Evolutionary conservation across 2,888 invertebrate genomes (phyloP), one percentile per base, ranked within the genome.

Genomic region (Cataglyphis albicans): DNA sequence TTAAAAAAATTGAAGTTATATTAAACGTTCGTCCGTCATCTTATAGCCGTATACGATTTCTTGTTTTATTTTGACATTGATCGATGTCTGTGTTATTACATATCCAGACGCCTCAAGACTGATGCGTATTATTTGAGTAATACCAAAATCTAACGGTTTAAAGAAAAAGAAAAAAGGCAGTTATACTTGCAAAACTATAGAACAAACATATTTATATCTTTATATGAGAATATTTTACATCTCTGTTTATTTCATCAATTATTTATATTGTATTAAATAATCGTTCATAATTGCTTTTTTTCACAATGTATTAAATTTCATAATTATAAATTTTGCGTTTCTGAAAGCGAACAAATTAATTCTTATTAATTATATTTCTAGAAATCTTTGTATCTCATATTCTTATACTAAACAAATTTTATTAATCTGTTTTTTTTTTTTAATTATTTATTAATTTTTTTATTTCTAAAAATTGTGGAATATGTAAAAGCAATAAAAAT

Each of bases 31-130:
- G 83, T 86, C 81, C 81, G 70, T 75, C 67, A 82, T 84, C 72
- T 80, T 65, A 72, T 68, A 82, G 59, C 73, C 70, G 78, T 80
- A 78, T 84, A 80, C 78, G 76, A 61, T 83, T 85, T 85, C 82
- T 86, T 83, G 70, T 82, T 89, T 88, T 88, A 88, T 89, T 89
- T 89, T 86, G 89, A 89, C 89, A 84, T 87, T 89, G 89, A 89
- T 89, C 89, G 89, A 89, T 89, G 89, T 82, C 83, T 84, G 64
- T 83, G 89, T 89, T 89, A 89, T 89, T 89, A 89, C 88, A 84
- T 80, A 88, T 87, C 88, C 84, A 87, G 81, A 82, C 78, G 84
- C 59, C 80, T 82, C 84, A 76, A 85, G 86, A 89, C 65, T 83
- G 89, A 88, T 88, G 75, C 83, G 73, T 81, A 84, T 84, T 88